Percentiles rank a stretch among this genome's conserved stretches.
These are phyloP conservation scores for Acrocephalus scirpaceus DNA, from an alignment of 2,797 vertebrate species.

Conservation along the genomic window DNA sequence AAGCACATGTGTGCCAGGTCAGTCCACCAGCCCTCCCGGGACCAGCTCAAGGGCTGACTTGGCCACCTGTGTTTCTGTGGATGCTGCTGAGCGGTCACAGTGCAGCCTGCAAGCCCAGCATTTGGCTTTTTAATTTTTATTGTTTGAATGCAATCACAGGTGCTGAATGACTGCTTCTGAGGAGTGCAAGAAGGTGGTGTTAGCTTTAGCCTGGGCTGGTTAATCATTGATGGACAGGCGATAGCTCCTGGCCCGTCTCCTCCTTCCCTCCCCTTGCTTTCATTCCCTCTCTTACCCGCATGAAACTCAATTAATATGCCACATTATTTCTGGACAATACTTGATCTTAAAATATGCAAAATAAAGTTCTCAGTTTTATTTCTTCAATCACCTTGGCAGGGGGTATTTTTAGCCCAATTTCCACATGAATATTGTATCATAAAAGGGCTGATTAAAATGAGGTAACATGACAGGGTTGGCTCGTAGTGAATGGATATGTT, in stretches of 20 bases:
- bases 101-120: neutral
- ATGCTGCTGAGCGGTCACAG: neutral
- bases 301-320: conserved; percentile 14
- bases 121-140: neutral
- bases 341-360: conserved; percentile 44
- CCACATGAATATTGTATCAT: conserved; percentile 54
- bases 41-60: neutral
- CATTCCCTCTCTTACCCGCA: neutral
- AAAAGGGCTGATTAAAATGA: conserved; percentile 60
- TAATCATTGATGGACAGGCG: conserved; percentile 5
- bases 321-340: conserved; percentile 24
- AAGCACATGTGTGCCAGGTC: accelerated
- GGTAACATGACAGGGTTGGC: conserved; percentile 32
- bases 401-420: conserved; percentile 56
- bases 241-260: neutral
- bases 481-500: conserved; percentile 3
- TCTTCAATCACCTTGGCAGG: conserved; percentile 48
- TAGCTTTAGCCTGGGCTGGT: conserved; percentile 10
- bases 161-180: neutral
- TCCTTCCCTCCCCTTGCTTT: conserved; percentile 5
- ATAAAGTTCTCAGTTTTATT: conserved; percentile 41
- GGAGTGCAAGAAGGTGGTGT: neutral
- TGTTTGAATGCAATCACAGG: neutral
- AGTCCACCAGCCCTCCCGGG: neutral
- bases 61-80: neutral